Evolutionary conservation across 2,888 invertebrate species (phyloP).

Genomic region (Gandaritis pyraliata): DNA sequence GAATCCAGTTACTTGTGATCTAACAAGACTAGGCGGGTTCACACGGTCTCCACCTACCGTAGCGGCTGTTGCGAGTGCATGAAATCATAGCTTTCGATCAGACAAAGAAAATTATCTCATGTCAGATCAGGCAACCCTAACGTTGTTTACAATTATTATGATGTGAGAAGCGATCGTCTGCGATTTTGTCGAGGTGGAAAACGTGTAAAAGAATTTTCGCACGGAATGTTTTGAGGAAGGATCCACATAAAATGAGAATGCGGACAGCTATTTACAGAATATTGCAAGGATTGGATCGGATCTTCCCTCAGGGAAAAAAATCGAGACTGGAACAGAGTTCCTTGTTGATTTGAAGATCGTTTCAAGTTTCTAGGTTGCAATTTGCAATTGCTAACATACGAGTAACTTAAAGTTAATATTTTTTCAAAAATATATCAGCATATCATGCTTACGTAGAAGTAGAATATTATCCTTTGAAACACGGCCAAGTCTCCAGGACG

Average conservation of each 20-base stretch:
- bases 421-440: no score
- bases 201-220: background rate
- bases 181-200: background rate
- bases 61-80: conserved; percentile 35
- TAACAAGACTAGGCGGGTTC: conserved; percentile 26
- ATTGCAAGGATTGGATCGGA: background rate
- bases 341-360: background rate
- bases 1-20: background rate
- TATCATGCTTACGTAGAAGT: conserved; percentile 2
- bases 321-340: background rate
- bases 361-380: no score
- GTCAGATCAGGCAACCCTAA: conserved; percentile 20
- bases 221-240: background rate
- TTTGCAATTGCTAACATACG: no score
- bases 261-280: conserved; percentile 1
- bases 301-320: background rate
- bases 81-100: conserved; percentile 38
- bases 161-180: conserved; percentile 16
- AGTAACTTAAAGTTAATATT: no score
- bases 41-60: conserved; percentile 37
- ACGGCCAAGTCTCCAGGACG: conserved; percentile 43
- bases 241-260: conserved; percentile 3
- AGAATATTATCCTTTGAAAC: conserved; percentile 34
- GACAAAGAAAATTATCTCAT: conserved; percentile 32
- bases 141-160: conserved; percentile 21